Conservation (phyloP, 2,888 invertebrate genomes). For the Notocelia uddmanniana region DNA sequence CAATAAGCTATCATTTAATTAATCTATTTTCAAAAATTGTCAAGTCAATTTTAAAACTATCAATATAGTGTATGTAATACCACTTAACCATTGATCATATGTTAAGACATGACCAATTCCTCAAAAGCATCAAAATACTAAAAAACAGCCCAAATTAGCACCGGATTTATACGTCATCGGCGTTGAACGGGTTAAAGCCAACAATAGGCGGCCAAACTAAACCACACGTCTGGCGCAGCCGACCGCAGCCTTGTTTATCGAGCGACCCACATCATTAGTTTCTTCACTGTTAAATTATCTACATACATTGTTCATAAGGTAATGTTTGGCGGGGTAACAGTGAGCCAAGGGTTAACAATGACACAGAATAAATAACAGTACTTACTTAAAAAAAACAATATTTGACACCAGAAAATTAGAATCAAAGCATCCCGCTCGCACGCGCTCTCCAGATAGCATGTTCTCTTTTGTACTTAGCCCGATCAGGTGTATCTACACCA, state of each 20-base stretch:
- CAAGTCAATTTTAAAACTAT: no score
- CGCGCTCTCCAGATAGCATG: no score
- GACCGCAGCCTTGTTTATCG: conserved; percentile 9
- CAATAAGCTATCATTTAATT: no score
- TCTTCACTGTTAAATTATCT: conserved; percentile 3
- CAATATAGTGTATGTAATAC: no score
- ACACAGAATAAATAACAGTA: no score
- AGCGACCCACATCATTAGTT: conserved; percentile 12
- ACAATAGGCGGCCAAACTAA: neutral
- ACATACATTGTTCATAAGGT: neutral
- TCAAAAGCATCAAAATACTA: neutral
- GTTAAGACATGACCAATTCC: neutral
- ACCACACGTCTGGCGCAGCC: conserved; percentile 6
- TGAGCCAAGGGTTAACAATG: neutral
- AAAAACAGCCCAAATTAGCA: neutral
- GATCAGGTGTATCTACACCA: no score
- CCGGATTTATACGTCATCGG: neutral
- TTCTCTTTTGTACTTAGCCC: no score
- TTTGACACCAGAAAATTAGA: no score
- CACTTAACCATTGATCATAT: no score
- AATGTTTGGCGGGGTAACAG: neutral
- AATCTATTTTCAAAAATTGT: no score
- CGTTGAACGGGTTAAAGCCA: neutral
- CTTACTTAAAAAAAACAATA: no score
- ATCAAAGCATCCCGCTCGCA: no score